phyloP scores from a whole-genome alignment of 2,888 invertebrate genomes.

The Sepioteuthis lessoniana region DNA sequence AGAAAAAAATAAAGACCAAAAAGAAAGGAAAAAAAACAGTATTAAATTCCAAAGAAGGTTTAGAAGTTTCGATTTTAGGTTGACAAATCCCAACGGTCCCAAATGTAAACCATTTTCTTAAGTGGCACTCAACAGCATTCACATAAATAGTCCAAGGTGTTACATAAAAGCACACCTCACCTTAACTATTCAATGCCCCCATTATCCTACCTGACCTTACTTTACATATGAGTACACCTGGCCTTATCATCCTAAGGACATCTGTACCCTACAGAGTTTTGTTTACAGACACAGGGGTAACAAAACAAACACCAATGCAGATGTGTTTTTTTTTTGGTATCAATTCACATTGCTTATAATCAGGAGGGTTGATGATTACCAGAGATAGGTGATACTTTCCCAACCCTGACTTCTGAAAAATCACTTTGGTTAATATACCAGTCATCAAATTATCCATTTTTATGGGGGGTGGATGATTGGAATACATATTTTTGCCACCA shows the following conservation, averaged over 20 bases:
- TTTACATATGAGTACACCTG: background rate
- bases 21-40: background rate
- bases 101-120: background rate
- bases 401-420: background rate
- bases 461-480: too few relatives aligned
- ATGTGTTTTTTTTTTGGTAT: background rate
- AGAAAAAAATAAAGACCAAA: background rate
- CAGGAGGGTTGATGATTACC: background rate
- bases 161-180: background rate
- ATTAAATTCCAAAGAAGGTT: background rate
- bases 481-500: too few relatives aligned
- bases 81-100: background rate
- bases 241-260: background rate
- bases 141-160: background rate
- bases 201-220: background rate
- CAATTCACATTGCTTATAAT: background rate
- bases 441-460: too few relatives aligned
- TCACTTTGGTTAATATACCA: too few relatives aligned
- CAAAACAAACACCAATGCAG: background rate
- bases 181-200: background rate
- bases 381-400: background rate
- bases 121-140: background rate
- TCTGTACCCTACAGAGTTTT: background rate
- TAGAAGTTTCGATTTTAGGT: background rate
- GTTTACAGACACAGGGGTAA: background rate